Base-by-base conservation (phyloP, 2,113 vertebrate species). In the Apistogramma diplotaenia region DNA sequence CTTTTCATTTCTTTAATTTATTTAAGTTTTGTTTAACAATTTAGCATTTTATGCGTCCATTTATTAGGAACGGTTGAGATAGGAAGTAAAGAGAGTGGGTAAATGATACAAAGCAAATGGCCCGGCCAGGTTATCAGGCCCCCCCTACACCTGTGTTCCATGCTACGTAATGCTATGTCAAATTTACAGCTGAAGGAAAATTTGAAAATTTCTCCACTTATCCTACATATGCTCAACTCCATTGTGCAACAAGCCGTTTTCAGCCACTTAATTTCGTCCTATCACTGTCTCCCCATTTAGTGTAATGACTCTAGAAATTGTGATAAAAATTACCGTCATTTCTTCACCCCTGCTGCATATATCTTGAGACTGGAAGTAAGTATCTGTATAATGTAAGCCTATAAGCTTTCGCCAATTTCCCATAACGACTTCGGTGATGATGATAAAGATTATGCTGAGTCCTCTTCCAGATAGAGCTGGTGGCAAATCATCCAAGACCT, bases 371-470 rank as follows among this genome's bases (percentile, higher is more conserved):
- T 76, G 29, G n/a, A 58, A 83, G 77, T 81, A 70, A 86, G 78
- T 43, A 70, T 85, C 60, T 78, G 55, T 78, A 46, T 83, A 85
- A 85, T 81, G 76, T 78, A 71, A 78, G 74, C 77, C 87, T 77
- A 72, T 86, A 89, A 85, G 76, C 81, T 54, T 82, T 76, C 49
- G 54, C 85, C 89, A 90, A 89, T 91, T 88, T 89, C 74, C 79
- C 61, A 19, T 91, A 91, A 92, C 89, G 87, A 85, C 61, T 83
- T 85, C 74, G 74, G 23, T 83, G 87, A 90, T 92, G 83, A 91
- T 89, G 84, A 87, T 89, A 80, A 90, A 90, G 83, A 91, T 90
- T 87, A 79, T 40, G 3, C 60, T 27, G 83, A 92, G 85, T 89
- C 46, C 83, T 77, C 43, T 3, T 29, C 56, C 71, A 81, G 74